phyloP scores from a whole-genome alignment of 2,888 invertebrate genomes.

The Oegoconia quadripuncta region DNA sequence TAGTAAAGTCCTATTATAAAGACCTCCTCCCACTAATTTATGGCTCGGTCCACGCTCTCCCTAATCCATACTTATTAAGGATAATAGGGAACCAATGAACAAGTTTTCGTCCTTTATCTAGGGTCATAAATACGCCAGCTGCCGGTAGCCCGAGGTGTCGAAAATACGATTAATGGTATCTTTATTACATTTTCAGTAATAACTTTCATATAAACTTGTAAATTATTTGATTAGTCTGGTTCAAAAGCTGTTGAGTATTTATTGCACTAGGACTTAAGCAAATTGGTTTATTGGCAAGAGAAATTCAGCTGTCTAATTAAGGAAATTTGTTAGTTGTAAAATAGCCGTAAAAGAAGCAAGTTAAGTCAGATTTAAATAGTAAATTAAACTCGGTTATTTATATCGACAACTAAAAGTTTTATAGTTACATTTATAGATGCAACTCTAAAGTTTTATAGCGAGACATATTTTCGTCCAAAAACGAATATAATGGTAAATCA shows the following conservation, averaged over 20 bases:
- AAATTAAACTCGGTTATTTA: too few relatives aligned
- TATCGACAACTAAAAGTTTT: too few relatives aligned
- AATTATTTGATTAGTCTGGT: slow-evolving; percentile 25
- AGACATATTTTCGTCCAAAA: too few relatives aligned
- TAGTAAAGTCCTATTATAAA: slow-evolving; percentile 67
- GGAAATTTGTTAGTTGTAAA: neutral
- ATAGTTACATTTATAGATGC: too few relatives aligned
- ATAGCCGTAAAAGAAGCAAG: neutral
- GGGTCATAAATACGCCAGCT: slow-evolving; percentile 59
- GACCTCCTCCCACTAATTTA: slow-evolving; percentile 64
- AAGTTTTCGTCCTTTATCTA: slow-evolving; percentile 71
- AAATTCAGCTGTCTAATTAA: neutral
- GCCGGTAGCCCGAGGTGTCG: slow-evolving; percentile 58
- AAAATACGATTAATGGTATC: slow-evolving; percentile 54
- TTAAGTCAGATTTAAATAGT: neutral
- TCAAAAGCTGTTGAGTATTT: slow-evolving; percentile 37
- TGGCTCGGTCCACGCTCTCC: slow-evolving; percentile 55
- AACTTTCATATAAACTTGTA: slow-evolving; percentile 43
- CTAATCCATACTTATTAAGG: slow-evolving; percentile 77
- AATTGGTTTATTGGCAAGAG: neutral
- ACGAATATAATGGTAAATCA: too few relatives aligned
- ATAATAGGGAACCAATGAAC: slow-evolving; percentile 73
- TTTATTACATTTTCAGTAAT: slow-evolving; percentile 50
- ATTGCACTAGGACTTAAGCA: slow-evolving; percentile 18
- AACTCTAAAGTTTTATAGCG: too few relatives aligned